Evolutionary conservation across 2,113 vertebrate species (phyloP).

Genomic region (Terrapene triunguis): DNA sequence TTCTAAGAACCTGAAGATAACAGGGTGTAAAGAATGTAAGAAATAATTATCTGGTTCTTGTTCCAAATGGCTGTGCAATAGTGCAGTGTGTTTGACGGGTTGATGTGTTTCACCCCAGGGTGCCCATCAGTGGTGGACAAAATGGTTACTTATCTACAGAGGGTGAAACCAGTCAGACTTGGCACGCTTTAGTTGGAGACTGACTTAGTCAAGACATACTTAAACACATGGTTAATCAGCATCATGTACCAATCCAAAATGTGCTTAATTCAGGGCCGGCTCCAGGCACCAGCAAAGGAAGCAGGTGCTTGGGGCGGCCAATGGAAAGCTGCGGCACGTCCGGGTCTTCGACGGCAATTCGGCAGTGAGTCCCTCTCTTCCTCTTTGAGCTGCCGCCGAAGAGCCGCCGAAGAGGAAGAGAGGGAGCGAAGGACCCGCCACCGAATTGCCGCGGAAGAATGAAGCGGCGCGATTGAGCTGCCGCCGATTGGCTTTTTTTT

Average conservation of each 20-base stretch:
- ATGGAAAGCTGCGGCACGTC: no score
- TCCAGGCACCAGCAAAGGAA: no score
- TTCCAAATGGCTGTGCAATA: not conserved
- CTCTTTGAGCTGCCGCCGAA: no score
- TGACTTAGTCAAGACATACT: not conserved
- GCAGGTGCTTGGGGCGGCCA: no score
- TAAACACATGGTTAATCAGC: not conserved
- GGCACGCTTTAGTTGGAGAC: not conserved
- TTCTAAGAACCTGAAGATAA: not conserved
- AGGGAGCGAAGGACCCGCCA: no score
- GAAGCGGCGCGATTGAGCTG: no score
- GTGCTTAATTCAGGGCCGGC: not conserved
- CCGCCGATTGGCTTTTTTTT: no score
- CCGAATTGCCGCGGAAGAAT: no score
- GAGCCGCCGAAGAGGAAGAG: no score
- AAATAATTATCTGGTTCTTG: not conserved
- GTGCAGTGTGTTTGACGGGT: not conserved
- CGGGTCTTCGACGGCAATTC: no score
- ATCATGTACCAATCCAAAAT: not conserved
- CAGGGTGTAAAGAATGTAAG: not conserved
- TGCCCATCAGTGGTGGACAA: not conserved
- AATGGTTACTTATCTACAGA: not conserved
- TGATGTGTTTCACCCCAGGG: not conserved
- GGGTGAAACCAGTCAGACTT: not conserved
- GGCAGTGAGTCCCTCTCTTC: no score